A percentile compares a stretch with the other conserved stretches of the same genome.
Conservation (phyloP, 2,888 invertebrate genomes). For the Anagyrus pseudococci region DNA sequence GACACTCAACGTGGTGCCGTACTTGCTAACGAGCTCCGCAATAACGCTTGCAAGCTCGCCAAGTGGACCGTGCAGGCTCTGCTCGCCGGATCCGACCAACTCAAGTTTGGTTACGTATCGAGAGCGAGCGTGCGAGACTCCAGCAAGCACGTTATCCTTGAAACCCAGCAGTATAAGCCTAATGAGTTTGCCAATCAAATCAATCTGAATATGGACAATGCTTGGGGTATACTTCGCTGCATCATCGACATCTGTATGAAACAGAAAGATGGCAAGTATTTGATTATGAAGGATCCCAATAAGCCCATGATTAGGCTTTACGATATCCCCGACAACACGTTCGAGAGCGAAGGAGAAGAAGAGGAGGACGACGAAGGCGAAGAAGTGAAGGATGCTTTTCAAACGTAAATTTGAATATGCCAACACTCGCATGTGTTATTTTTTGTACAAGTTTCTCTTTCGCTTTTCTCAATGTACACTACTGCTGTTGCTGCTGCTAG, state of each 20-base stretch:
- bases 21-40: slow-evolving; percentile 95
- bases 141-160: slow-evolving; percentile 94
- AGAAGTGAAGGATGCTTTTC: slow-evolving; percentile 57
- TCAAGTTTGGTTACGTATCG: slow-evolving; percentile 99
- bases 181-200: slow-evolving; percentile 98
- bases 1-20: slow-evolving; percentile 98
- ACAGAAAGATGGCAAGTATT: slow-evolving; percentile 94
- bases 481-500: no score
- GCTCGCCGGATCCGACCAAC: slow-evolving; percentile 94
- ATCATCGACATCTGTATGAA: slow-evolving; percentile 97
- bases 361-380: slow-evolving; percentile 78
- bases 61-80: slow-evolving; percentile 98
- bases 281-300: slow-evolving; percentile 99
- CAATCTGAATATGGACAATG: slow-evolving; percentile 99
- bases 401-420: no score
- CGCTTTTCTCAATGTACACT: no score
- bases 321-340: slow-evolving; percentile 98
- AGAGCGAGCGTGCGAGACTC: slow-evolving; percentile 92
- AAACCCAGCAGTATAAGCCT: slow-evolving; percentile 97
- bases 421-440: no score
- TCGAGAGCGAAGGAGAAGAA: slow-evolving; percentile 96
- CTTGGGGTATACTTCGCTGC: slow-evolving; percentile 97
- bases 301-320: slow-evolving; percentile 97
- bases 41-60: slow-evolving; percentile 99
- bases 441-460: no score